Evolutionary conservation across 35 echinoderm and acorn worm genomes (phyloP).

Genomic region (Ophiothrix spiculata): DNA sequence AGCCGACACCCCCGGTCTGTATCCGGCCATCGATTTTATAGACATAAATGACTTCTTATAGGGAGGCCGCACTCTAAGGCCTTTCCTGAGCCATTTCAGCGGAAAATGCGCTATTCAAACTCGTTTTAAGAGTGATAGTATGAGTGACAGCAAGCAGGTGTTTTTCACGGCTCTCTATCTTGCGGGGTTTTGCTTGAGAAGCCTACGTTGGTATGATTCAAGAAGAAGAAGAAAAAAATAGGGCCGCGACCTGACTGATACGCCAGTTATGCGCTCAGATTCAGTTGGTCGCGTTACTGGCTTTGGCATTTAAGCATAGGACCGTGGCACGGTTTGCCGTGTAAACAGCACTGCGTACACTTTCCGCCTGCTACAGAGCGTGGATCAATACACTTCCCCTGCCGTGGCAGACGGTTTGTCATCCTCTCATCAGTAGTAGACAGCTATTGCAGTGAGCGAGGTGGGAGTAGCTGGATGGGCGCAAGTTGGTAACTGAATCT

Average conservation of each 20-base stretch:
- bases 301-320: conserved; percentile 9
- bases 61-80: conserved; percentile 9
- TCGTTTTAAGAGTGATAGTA: conserved; percentile 13
- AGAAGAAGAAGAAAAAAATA: neutral
- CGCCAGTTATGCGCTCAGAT: conserved; percentile 14
- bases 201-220: neutral
- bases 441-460: neutral
- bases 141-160: neutral
- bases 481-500: too few species aligned
- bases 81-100: conserved; percentile 14
- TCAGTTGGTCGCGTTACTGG: neutral
- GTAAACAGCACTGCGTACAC: conserved; percentile 10
- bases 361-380: conserved; percentile 2
- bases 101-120: conserved; percentile 9
- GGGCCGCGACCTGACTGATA: conserved; percentile 13
- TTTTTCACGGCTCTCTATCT: conserved; percentile 8
- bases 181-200: conserved; percentile 10
- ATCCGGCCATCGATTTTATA: conserved; percentile 15
- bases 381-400: conserved; percentile 14
- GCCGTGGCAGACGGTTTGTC: conserved; percentile 6
- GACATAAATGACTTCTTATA: conserved; percentile 9
- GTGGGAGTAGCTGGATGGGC: too few species aligned
- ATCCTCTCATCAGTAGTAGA: neutral
- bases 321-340: conserved; percentile 5
- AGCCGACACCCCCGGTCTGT: conserved; percentile 12